These are phyloP conservation scores for Chloroceryle aenea DNA, from an alignment of 2,113 vertebrate species.

Conservation along the genomic window DNA sequence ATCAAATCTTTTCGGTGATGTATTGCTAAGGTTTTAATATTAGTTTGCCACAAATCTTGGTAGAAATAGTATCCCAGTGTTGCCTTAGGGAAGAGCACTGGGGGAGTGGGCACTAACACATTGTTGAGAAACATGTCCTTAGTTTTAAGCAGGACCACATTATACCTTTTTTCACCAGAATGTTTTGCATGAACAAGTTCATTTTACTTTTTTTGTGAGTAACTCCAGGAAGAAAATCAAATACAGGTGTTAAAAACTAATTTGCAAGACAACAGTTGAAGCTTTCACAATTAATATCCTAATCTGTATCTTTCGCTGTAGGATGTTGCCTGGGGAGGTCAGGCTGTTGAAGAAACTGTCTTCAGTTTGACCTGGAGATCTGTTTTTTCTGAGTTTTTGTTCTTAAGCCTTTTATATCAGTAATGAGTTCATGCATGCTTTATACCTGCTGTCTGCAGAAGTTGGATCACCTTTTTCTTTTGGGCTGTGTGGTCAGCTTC, in stretches of 20 bases:
- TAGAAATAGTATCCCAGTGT: not conserved
- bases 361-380: not conserved
- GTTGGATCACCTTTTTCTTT: not conserved
- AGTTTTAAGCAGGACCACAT: not conserved
- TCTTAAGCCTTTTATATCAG: not conserved
- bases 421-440: not conserved
- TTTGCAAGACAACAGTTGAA: not conserved
- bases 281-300: not conserved
- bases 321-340: not conserved
- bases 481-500: not conserved
- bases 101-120: not conserved
- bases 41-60: not conserved
- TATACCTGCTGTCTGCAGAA: not conserved
- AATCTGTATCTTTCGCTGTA: not conserved
- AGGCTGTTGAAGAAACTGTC: not conserved
- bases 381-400: not conserved
- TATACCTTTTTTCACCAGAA: not conserved
- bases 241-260: not conserved
- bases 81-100: not conserved
- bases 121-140: not conserved
- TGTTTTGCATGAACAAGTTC: not conserved
- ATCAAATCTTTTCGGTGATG: fast-evolving
- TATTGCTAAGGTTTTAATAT: not conserved
- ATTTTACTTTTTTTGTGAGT: not conserved
- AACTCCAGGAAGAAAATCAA: not conserved